Percentiles rank a stretch among this genome's conserved stretches.
Evolutionary conservation across 2,888 invertebrate species (phyloP).

Genomic region (Clunio marinus): DNA sequence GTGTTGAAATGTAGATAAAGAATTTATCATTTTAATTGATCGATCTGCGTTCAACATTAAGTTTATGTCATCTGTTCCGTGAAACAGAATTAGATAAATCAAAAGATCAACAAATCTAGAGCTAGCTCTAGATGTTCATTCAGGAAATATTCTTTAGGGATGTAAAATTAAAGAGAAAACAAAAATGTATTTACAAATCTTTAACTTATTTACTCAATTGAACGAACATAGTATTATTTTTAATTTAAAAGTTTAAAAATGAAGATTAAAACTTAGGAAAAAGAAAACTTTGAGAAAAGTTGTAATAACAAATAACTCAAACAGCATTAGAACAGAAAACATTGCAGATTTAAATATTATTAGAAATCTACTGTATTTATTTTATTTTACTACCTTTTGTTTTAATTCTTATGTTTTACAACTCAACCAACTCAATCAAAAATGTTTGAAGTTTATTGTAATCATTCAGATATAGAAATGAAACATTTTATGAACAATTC

Average conservation of each 20-base stretch:
- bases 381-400: background rate
- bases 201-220: slow-evolving; percentile 21
- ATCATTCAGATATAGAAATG: background rate
- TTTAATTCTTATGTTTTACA: background rate
- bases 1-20: slow-evolving; percentile 30
- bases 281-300: too few relatives aligned
- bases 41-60: background rate
- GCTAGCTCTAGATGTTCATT: background rate
- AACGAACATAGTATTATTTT: slow-evolving; percentile 14
- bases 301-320: background rate
- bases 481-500: slow-evolving; percentile 1
- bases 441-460: background rate
- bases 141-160: slow-evolving; percentile 19
- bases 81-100: too few relatives aligned
- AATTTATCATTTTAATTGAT: background rate
- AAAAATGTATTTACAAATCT: slow-evolving; percentile 6
- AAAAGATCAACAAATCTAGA: background rate
- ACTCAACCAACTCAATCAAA: background rate
- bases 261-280: background rate
- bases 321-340: background rate
- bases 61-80: background rate
- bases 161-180: too few relatives aligned
- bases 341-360: background rate
- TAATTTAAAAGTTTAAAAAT: too few relatives aligned
- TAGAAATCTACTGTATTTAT: background rate